Percentiles rank a stretch among this genome's conserved stretches.
These are phyloP conservation scores for Xenops minutus DNA, from an alignment of 2,797 vertebrate genomes.

Conservation along the genomic window DNA sequence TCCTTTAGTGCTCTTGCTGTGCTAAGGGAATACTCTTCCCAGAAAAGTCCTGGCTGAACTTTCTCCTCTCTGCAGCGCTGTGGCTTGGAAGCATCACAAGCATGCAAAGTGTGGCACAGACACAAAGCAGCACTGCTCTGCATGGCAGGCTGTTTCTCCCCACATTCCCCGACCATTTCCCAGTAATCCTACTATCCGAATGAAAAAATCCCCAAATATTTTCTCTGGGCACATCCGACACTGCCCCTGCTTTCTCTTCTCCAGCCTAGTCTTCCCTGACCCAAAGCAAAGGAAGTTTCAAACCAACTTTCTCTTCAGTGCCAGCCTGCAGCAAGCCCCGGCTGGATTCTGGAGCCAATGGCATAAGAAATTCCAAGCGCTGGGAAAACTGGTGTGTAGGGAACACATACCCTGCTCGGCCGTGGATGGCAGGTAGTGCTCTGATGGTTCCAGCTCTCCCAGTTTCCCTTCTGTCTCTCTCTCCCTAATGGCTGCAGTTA, in stretches of 20 bases:
- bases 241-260: background rate
- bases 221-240: background rate
- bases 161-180: background rate
- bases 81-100: background rate
- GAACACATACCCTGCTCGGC: background rate
- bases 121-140: background rate
- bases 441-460: background rate
- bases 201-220: background rate
- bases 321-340: background rate
- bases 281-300: background rate
- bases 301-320: background rate
- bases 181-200: background rate
- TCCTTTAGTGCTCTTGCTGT: background rate
- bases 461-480: background rate
- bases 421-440: background rate
- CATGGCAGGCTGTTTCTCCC: background rate
- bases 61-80: background rate
- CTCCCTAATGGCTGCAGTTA: conserved; percentile 20
- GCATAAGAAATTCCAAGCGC: background rate
- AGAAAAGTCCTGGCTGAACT: background rate
- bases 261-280: background rate
- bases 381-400: background rate
- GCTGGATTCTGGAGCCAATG: background rate
- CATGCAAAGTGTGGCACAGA: background rate
- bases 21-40: background rate